Evolutionary conservation across 1,140 invertebrate species (phyloP), one percentile per base, ranked within the genome.

Genomic region (Drosophila orosa): DNA sequence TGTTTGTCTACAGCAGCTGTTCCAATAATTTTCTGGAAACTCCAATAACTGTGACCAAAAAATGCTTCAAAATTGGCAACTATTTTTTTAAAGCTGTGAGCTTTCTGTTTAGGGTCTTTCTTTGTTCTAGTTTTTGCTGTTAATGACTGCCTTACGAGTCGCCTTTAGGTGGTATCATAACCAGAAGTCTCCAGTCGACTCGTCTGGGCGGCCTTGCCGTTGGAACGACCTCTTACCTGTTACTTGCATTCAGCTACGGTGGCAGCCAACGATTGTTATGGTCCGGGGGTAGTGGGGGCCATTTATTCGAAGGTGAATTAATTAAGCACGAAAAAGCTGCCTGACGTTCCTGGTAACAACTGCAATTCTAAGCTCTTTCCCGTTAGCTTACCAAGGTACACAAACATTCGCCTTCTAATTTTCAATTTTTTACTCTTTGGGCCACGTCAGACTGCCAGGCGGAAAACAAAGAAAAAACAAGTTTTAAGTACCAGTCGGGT

Each of bases 391-490:
- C 42, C 24, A 24, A 63, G 29, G 22, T 39, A 44, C 45, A 17
- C 29, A 37, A 19, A 22, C 24, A 55, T 35, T 59, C n/a, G n/a
- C n/a, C 22, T 48, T 13, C 13, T 35, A 39, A 37, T 37, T 54
- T 35, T 35, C 1, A 25, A 7, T 35, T 52, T 61, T 48, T 35
- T 10, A 29, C 45, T 69, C 27, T 72, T 33, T 68, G 37, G 37
- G 63, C 55, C 40, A 61, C 50, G 63, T 72, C 27, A 37, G 60
- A 22, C 12, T 33, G 7, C 15, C 50, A 40, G 55, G 45, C 68
- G 63, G 61, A 60, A 75, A 62, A 44, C 57, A 69, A 57, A 58
- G n/a, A 45, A 31, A 39, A 67, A 65, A 80, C 71, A 31, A 57
- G 78, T 71, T 75, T 63, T 56, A 35, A 37, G 35, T 48, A 10